Conservation (phyloP, 2,888 invertebrate genomes). For the Phaedon cochleariae region DNA sequence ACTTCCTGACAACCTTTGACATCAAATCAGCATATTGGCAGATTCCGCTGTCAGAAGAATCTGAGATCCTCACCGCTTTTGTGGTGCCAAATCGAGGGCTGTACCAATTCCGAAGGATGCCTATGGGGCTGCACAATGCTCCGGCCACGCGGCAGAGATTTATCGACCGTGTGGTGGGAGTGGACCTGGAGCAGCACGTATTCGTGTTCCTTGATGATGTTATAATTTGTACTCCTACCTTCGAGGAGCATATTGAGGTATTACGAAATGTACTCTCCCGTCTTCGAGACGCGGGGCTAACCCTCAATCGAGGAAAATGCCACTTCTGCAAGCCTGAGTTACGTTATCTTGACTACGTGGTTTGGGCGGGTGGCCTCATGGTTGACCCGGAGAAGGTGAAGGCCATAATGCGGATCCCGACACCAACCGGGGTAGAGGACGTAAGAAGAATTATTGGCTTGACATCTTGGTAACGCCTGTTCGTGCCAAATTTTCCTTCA, state of each 20-base stretch:
- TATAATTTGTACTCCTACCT: constrained; percentile 27
- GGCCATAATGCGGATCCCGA: constrained; percentile 5
- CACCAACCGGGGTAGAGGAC: not conserved
- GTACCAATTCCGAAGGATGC: too few relatives aligned
- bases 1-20: constrained; percentile 29
- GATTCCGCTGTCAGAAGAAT: constrained; percentile 19
- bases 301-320: constrained; percentile 6
- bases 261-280: not conserved
- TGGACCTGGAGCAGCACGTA: constrained; percentile 39
- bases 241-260: constrained; percentile 34
- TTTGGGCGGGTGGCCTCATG: constrained; percentile 6
- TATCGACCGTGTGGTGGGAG: constrained; percentile 27
- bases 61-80: constrained; percentile 45
- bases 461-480: constrained; percentile 14
- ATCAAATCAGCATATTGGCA: constrained; percentile 32
- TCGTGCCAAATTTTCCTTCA: too few relatives aligned
- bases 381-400: constrained; percentile 25
- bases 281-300: not conserved
- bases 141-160: too few relatives aligned
- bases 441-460: constrained; percentile 5
- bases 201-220: constrained; percentile 47
- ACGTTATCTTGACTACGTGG: not conserved
- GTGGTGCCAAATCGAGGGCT: constrained; percentile 45
- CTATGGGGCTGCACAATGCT: too few relatives aligned
- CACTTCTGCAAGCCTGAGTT: not conserved